Conservation (phyloP, 2,113 vertebrate species). For the Ceratotherium simum region DNA sequence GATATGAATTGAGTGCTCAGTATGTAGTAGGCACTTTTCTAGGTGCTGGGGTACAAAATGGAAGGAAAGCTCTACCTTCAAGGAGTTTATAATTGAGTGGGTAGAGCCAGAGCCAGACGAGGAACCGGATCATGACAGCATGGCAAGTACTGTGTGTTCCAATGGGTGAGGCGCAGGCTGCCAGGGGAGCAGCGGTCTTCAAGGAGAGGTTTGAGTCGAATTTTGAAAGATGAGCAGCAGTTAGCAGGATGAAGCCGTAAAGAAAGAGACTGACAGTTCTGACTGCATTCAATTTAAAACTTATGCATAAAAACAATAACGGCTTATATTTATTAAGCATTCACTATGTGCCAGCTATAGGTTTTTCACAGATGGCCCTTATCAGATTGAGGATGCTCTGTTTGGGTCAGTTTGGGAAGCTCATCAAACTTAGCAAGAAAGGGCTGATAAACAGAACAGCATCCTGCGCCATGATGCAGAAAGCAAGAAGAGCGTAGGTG, state of each 20-base stretch:
- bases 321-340: background rate
- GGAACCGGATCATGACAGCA: background rate
- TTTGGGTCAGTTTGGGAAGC: background rate
- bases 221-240: background rate
- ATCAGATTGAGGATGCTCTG: background rate
- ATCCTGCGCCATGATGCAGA: background rate
- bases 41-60: background rate
- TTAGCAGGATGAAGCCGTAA: background rate
- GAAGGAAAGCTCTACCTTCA: background rate
- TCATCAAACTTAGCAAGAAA: background rate
- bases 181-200: background rate
- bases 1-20: background rate
- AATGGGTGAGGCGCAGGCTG: too few species aligned
- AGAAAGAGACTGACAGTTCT: background rate
- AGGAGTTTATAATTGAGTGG: background rate
- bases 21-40: background rate
- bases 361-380: background rate
- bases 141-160: background rate
- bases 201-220: background rate
- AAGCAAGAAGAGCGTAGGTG: background rate
- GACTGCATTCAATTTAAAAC: background rate
- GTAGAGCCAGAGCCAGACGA: background rate
- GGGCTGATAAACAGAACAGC: background rate
- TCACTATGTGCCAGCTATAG: background rate
- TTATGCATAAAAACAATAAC: background rate